A percentile compares a stretch with the other conserved stretches of the same genome.
These are phyloP conservation scores for Hypena proboscidalis DNA, from an alignment of 2,888 invertebrate species.

Conservation along the genomic window DNA sequence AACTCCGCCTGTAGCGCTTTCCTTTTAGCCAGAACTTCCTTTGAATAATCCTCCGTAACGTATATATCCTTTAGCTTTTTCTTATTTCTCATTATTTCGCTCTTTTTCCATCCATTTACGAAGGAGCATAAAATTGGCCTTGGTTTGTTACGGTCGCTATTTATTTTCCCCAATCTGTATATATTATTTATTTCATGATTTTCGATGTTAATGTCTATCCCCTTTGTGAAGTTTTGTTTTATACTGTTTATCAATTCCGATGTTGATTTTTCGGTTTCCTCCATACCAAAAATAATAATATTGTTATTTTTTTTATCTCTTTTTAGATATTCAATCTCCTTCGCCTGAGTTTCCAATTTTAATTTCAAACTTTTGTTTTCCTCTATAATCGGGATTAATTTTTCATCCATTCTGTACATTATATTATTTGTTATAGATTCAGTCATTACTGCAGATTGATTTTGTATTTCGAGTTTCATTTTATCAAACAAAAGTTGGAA, in stretches of 20 bases:
- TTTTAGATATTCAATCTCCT: neutral
- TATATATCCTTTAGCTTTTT: slow-evolving; percentile 28
- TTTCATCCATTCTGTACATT: no score
- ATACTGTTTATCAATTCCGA: neutral
- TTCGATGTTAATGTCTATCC: neutral
- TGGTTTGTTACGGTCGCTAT: slow-evolving; percentile 1
- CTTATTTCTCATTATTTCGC: slow-evolving; percentile 32
- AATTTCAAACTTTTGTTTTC: no score
- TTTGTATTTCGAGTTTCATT: no score
- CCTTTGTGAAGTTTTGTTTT: neutral
- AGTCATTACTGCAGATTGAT: no score
- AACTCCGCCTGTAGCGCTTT: slow-evolving; percentile 26
- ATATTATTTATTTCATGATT: neutral
- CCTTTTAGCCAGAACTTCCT: slow-evolving; percentile 37
- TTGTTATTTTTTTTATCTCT: neutral
- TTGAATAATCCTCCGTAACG: slow-evolving; percentile 37
- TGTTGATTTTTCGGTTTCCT: neutral
- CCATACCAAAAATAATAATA: neutral
- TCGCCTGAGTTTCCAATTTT: no score
- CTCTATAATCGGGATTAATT: no score
- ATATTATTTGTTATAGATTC: no score
- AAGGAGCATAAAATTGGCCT: slow-evolving; percentile 13
- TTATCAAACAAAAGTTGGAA: no score
- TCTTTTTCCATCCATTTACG: slow-evolving; percentile 26
- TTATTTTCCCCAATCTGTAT: neutral